These are phyloP conservation scores for Thamnaconus septentrionalis DNA, from an alignment of 2,113 vertebrate species.

Conservation along the genomic window DNA sequence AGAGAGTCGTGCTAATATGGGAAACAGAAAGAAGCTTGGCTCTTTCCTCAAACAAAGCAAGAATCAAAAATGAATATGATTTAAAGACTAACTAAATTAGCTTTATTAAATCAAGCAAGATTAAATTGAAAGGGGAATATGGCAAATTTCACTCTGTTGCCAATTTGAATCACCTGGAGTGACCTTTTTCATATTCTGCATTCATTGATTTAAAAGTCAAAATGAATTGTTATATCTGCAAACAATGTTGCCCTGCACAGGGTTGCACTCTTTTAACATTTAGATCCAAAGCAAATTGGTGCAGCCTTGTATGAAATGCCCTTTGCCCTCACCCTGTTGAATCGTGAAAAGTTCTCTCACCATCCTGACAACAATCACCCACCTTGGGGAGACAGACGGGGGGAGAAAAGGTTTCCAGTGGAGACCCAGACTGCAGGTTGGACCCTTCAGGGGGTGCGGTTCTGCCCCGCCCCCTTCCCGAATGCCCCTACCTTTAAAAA, in stretches of 20 bases:
- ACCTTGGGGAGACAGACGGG: constrained; percentile 52
- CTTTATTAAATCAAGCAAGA: no score
- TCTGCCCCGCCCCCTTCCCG: constrained; percentile 31
- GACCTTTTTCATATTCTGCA: constrained; percentile 18
- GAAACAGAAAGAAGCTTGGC: no score
- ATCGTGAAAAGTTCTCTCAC: constrained; percentile 46
- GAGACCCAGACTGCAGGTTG: constrained; percentile 52
- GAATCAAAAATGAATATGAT: no score
- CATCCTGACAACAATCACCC: constrained; percentile 58
- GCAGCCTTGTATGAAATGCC: constrained; percentile 50
- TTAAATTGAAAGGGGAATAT: no score
- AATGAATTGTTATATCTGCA: no score
- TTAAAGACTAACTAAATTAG: no score
- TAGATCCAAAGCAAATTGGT: constrained; percentile 23
- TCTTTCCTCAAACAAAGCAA: no score
- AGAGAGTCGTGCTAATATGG: no score
- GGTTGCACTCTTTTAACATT: neutral
- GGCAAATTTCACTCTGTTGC: neutral
- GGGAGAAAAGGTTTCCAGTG: constrained; percentile 60
- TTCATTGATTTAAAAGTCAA: no score
- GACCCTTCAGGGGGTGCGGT: constrained; percentile 51
- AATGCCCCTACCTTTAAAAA: constrained; percentile 7
- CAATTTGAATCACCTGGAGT: constrained; percentile 14
- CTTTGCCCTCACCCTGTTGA: constrained; percentile 63
- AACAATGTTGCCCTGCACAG: no score